Evolutionary conservation across 2,888 invertebrate genomes (phyloP).

Genomic region (Dioctria rufipes): DNA sequence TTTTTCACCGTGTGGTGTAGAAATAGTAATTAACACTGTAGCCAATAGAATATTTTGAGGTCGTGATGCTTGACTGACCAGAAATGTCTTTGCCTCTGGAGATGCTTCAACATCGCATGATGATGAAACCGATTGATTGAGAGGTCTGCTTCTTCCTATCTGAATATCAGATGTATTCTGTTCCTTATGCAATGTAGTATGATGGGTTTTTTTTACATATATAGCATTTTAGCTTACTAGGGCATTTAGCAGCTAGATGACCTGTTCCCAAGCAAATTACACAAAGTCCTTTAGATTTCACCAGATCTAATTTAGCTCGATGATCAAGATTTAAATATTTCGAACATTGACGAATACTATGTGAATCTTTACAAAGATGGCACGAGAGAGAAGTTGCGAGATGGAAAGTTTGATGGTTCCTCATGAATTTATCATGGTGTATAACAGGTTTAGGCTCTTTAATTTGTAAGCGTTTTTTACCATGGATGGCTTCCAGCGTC

Average conservation of each 20-base stretch:
- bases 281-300: not conserved
- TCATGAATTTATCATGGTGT: not conserved
- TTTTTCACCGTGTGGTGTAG: not conserved
- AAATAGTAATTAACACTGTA: not conserved
- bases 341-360: not conserved
- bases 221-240: not conserved
- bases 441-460: not conserved
- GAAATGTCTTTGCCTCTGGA: not conserved
- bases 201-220: not conserved
- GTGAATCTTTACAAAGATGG: not conserved
- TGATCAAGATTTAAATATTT: not conserved
- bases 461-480: not conserved
- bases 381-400: not conserved
- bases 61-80: not conserved
- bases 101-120: not conserved
- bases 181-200: not conserved
- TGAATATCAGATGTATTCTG: too few species aligned
- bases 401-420: not conserved
- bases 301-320: not conserved
- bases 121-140: too few species aligned
- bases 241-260: not conserved
- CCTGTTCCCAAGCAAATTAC: not conserved
- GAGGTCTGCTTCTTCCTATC: too few species aligned
- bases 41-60: not conserved
- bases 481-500: not conserved